These are phyloP conservation scores for Hyalella azteca DNA, from an alignment of 2,888 invertebrate species.

Conservation along the genomic window DNA sequence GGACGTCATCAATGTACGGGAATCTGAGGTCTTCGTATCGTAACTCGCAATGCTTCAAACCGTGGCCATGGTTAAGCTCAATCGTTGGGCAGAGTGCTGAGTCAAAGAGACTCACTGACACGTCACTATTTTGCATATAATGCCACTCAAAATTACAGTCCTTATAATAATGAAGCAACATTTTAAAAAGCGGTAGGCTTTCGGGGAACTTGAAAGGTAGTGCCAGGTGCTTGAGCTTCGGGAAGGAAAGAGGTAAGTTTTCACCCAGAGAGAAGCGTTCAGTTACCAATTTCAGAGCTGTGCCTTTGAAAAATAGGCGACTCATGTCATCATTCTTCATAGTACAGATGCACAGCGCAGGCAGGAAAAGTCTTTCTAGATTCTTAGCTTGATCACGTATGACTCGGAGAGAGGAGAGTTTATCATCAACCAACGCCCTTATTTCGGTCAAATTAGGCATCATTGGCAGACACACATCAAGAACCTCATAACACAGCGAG, in stretches of 20 bases:
- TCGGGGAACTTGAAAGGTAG: not conserved
- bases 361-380: not conserved
- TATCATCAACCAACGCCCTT: not conserved
- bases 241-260: not conserved
- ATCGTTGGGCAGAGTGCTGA: not conserved
- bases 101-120: not conserved
- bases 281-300: not conserved
- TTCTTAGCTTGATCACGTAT: not conserved
- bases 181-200: not conserved
- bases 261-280: not conserved
- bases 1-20: not conserved
- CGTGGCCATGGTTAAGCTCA: not conserved
- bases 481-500: not conserved
- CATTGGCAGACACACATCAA: not conserved
- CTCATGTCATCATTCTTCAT: not conserved
- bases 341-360: not conserved
- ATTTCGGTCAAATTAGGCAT: not conserved
- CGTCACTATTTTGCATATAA: not conserved
- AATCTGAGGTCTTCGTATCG: conserved; percentile 16
- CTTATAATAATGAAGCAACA: not conserved
- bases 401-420: not conserved
- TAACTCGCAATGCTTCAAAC: not conserved
- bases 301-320: not conserved
- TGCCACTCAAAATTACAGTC: not conserved
- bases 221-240: not conserved